Evolutionary conservation across 92 coral and sea anemone species (phyloP).

Genomic region (Epizoanthus rinbou): DNA sequence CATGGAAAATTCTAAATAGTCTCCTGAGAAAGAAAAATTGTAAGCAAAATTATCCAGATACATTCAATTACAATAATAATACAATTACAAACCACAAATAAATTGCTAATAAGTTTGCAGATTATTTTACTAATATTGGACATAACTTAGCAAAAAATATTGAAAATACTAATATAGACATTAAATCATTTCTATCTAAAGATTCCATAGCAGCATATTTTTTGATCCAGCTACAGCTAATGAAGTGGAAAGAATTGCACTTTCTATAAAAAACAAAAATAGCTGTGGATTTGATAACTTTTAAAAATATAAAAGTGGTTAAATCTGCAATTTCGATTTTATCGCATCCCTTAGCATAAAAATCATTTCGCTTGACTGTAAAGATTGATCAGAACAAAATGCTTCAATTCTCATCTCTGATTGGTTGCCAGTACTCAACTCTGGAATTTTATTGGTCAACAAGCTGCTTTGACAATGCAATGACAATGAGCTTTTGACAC

Average conservation of each 20-base stretch:
- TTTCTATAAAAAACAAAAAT: slow-evolving; percentile 27
- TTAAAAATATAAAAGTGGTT: slow-evolving; percentile 27
- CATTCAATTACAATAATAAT: slow-evolving; percentile 1
- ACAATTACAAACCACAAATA: background rate
- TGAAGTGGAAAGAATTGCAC: slow-evolving; percentile 13
- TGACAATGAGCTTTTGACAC: too few relatives aligned
- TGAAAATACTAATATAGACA: background rate
- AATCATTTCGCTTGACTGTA: too few relatives aligned
- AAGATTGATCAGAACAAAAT: too few relatives aligned
- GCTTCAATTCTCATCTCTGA: too few relatives aligned
- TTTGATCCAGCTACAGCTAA: slow-evolving; percentile 2
- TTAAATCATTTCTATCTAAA: background rate
- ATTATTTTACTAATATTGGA: slow-evolving; percentile 31
- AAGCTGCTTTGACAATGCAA: too few relatives aligned
- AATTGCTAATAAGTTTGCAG: slow-evolving; percentile 20
- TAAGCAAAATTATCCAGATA: slow-evolving; percentile 17
- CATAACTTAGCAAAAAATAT: slow-evolving; percentile 18
- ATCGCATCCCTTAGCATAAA: slow-evolving; percentile 15
- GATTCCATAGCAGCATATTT: too few relatives aligned
- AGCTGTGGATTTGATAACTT: slow-evolving; percentile 23
- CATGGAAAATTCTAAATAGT: slow-evolving; percentile 22
- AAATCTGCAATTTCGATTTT: slow-evolving; percentile 6
- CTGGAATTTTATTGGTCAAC: too few relatives aligned
- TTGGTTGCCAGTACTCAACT: too few relatives aligned
- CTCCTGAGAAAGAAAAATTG: slow-evolving; percentile 8